Conservation (phyloP, 2,888 invertebrate genomes). For the Apamea anceps region DNA sequence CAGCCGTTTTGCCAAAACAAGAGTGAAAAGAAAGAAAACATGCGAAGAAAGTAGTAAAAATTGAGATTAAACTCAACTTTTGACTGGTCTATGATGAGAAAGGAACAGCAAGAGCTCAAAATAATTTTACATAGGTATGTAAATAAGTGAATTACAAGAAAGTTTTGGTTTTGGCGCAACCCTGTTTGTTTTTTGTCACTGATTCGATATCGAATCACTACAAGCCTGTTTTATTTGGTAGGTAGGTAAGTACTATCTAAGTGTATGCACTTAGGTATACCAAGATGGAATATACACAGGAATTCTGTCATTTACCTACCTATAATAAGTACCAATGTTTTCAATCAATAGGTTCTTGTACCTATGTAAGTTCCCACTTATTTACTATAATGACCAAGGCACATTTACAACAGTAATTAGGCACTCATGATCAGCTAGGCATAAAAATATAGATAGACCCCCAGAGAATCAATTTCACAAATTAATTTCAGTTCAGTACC, state of each 20-base stretch:
- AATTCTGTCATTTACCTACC: conserved; percentile 1
- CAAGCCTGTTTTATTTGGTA: neutral
- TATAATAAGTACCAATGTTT: neutral
- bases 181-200: neutral
- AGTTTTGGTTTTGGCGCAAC: neutral
- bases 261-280: neutral
- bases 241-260: neutral
- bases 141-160: neutral
- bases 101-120: neutral
- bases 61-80: neutral
- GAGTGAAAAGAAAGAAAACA: neutral
- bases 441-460: no score
- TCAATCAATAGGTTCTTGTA: neutral
- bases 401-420: neutral
- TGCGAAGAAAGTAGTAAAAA: neutral
- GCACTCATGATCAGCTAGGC: neutral
- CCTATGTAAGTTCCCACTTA: neutral
- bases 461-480: neutral
- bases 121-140: neutral
- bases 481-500: neutral
- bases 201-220: neutral
- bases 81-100: neutral
- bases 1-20: neutral
- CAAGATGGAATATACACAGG: neutral
- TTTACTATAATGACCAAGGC: neutral